Conservation (phyloP, 2,113 vertebrate genomes). For the Cinclus cinclus region DNA sequence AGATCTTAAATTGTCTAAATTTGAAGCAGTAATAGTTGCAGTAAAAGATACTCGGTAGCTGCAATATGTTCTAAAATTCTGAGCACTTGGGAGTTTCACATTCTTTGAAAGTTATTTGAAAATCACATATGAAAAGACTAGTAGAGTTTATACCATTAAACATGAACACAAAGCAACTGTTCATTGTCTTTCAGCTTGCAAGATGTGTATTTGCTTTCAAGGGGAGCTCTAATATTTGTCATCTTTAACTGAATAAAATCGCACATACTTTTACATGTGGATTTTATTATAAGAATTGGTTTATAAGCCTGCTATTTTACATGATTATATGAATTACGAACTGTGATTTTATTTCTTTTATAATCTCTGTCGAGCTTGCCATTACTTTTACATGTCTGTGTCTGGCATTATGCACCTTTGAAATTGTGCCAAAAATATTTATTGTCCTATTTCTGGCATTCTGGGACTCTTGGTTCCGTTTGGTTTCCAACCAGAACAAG, state of each 20-base stretch:
- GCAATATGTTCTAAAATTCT: not conserved
- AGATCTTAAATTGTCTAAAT: not conserved
- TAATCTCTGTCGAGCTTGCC: slow-evolving; percentile 81
- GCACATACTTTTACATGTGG: slow-evolving; percentile 73
- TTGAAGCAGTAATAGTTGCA: not conserved
- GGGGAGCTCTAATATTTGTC: slow-evolving; percentile 67
- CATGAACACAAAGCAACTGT: slow-evolving; percentile 45
- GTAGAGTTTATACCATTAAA: slow-evolving; percentile 14
- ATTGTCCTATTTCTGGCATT: slow-evolving; percentile 75
- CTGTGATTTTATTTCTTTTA: slow-evolving; percentile 82
- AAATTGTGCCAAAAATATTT: slow-evolving; percentile 82
- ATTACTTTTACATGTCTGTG: slow-evolving; percentile 80
- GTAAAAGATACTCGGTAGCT: not conserved
- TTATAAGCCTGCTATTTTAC: slow-evolving; percentile 75
- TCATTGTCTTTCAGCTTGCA: slow-evolving; percentile 44
- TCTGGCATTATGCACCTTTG: slow-evolving; percentile 79
- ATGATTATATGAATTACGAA: slow-evolving; percentile 80
- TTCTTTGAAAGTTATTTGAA: slow-evolving; percentile 3
- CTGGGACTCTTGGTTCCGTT: slow-evolving; percentile 62
- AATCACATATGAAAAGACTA: not conserved
- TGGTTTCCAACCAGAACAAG: slow-evolving; percentile 67
- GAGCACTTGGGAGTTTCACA: not conserved
- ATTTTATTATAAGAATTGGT: slow-evolving; percentile 74
- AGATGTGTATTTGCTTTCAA: slow-evolving; percentile 64
- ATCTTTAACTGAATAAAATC: slow-evolving; percentile 71